Base-by-base conservation (phyloP, 2,113 vertebrate species). In the Pituophis catenifer region DNA sequence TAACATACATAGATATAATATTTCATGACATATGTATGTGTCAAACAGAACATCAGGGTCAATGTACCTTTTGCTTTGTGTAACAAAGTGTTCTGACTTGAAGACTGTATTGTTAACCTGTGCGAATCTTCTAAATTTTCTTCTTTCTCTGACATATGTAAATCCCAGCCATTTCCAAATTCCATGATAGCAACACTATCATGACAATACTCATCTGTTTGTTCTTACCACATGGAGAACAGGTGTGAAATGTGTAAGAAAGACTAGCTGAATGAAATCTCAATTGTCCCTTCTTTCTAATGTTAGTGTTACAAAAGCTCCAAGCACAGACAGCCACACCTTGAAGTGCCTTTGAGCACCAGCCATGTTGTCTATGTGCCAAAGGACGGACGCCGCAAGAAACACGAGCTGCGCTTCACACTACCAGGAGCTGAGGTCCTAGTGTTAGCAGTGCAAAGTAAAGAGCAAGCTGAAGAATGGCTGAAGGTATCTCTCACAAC, bases 401-500 rank as follows among this genome's bases (percentile, higher is more conserved):
- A 99, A 94, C 99, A 99, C 0, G 99, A 99, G 97, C 95, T 99
- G 92, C 98, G 99, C 17, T 99, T 99, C 97, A 98, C 99, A 0
- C 96, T 99, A 95, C 98, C 98, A 0, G 98, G 98, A 3, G 98
- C 99, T 0, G 99, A 99, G 95, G 98, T 98, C 0, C 97, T 99
- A 93, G 99, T 99, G 94, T 95, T 99, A 96, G 99, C 99, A 0
- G 98, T 99, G 94, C 99, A 99, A 97, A 99, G 98, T 97, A 98
- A 98, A 95, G 99, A 99, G 94, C 99, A 99, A 97, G 99, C 99
- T 0, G 98, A 99, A 95, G 98, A 99, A 95, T 99, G 99, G 99
- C 98, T 99, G 93, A 99, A 98, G 99, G 99, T 99, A 98, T 2
- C 0, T 0, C 5, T 86, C 70, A 1, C 50, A 57, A 58, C 1